These are phyloP conservation scores for Idaea biselata DNA, from an alignment of 2,888 invertebrate species.

Conservation along the genomic window DNA sequence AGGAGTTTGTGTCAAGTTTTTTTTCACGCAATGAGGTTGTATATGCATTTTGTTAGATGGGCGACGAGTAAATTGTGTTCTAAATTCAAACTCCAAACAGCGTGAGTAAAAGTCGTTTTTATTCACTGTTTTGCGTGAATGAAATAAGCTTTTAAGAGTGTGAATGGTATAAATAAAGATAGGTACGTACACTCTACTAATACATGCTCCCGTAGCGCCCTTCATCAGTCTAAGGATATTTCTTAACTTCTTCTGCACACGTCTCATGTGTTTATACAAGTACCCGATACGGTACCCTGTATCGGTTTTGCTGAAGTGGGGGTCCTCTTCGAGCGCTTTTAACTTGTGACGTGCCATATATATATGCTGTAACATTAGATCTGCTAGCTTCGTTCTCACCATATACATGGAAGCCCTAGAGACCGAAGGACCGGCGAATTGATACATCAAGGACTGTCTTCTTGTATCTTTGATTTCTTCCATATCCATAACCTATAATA, in stretches of 20 bases:
- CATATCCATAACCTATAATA: background rate
- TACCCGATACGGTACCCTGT: slow-evolving; percentile 43
- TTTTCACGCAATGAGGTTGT: too few species aligned
- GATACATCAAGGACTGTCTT: slow-evolving; percentile 14
- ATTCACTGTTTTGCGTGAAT: too few species aligned
- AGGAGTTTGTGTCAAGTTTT: too few species aligned
- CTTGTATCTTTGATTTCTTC: slow-evolving; percentile 12
- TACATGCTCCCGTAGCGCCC: slow-evolving; percentile 5
- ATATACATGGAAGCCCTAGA: slow-evolving; percentile 4
- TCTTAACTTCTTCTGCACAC: slow-evolving; percentile 27
- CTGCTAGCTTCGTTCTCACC: slow-evolving; percentile 27
- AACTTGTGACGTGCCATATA: slow-evolving; percentile 45
- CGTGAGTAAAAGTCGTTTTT: too few species aligned
- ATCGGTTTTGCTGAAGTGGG: slow-evolving; percentile 34
- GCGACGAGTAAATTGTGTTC: too few species aligned
- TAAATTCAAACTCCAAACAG: too few species aligned
- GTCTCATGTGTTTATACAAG: slow-evolving; percentile 30
- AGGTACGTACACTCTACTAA: background rate
- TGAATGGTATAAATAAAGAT: too few species aligned
- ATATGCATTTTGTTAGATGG: too few species aligned
- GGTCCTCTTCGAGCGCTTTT: slow-evolving; percentile 30
- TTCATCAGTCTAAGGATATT: slow-evolving; percentile 27
- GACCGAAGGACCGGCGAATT: background rate
- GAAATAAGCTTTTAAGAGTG: too few species aligned
- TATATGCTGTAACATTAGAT: slow-evolving; percentile 41